phyloP scores from a whole-genome alignment of 30 jellyfish, hydroid and myxozoan species.

The Aurelia sp. region DNA sequence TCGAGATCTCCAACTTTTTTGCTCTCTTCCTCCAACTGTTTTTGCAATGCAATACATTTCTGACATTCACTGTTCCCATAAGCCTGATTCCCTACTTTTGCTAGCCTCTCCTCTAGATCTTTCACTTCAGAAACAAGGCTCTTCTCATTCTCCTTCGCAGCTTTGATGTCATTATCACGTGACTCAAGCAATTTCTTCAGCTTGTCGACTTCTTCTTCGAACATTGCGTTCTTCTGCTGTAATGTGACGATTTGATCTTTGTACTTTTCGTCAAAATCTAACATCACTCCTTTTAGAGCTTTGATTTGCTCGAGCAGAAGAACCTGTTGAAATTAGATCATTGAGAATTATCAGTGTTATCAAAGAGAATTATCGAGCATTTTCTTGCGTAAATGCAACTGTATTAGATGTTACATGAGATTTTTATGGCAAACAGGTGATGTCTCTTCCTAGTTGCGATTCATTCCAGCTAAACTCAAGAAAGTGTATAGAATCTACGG shows the following conservation, averaged over 20 bases:
- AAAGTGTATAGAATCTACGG: too few relatives aligned
- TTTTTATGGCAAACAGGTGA: too few relatives aligned
- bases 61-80: constrained; percentile 1
- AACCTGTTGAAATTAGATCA: not conserved
- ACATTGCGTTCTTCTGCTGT: not conserved
- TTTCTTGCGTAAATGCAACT: too few relatives aligned
- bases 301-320: constrained; percentile 43
- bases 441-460: too few relatives aligned
- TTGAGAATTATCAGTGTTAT: too few relatives aligned
- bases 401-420: too few relatives aligned
- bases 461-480: too few relatives aligned
- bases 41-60: not conserved
- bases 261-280: constrained; percentile 26
- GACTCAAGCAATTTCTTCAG: not conserved
- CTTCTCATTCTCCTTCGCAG: constrained; percentile 42
- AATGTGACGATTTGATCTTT: constrained; percentile 10
- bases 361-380: too few relatives aligned
- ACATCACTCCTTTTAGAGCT: constrained; percentile 38
- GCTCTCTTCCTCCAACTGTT: constrained; percentile 17
- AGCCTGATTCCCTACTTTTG: not conserved
- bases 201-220: constrained; percentile 9
- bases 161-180: constrained; percentile 19
- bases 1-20: constrained; percentile 11
- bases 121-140: constrained; percentile 25
- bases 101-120: constrained; percentile 34